Percentiles rank a stretch among this genome's conserved stretches.
Evolutionary conservation across 2,797 vertebrate genomes (phyloP).

Genomic region (Ceryle rudis): DNA sequence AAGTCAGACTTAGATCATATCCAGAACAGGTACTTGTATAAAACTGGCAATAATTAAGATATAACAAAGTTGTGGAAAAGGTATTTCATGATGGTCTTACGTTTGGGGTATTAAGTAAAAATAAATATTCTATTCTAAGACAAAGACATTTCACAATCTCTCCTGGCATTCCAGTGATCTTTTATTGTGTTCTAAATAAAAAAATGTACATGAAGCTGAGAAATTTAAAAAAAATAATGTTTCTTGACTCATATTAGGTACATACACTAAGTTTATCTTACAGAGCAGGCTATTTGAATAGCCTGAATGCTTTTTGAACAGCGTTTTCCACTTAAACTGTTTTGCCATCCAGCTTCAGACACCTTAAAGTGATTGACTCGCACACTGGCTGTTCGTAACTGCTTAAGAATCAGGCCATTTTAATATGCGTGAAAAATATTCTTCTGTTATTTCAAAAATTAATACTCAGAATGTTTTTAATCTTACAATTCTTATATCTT

Average conservation of each 20-base stretch:
- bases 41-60: background rate
- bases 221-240: background rate
- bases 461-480: background rate
- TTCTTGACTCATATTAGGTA: background rate
- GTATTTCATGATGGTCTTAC: background rate
- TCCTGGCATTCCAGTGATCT: background rate
- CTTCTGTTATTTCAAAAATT: background rate
- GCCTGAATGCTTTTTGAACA: background rate
- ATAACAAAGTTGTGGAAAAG: background rate
- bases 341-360: background rate
- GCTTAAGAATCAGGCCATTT: background rate
- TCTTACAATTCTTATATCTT: background rate
- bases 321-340: background rate
- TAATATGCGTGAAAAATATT: background rate
- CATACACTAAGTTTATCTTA: background rate
- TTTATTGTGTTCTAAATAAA: background rate
- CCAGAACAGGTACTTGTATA: constrained; percentile 81
- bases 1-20: constrained; percentile 79
- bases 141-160: background rate
- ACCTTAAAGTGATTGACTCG: background rate
- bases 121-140: background rate
- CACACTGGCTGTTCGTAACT: background rate
- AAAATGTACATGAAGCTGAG: background rate
- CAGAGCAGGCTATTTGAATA: background rate
- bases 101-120: background rate